phyloP scores from a whole-genome alignment of 64 coral and sea anemone species.

The Acropora tenuis region DNA sequence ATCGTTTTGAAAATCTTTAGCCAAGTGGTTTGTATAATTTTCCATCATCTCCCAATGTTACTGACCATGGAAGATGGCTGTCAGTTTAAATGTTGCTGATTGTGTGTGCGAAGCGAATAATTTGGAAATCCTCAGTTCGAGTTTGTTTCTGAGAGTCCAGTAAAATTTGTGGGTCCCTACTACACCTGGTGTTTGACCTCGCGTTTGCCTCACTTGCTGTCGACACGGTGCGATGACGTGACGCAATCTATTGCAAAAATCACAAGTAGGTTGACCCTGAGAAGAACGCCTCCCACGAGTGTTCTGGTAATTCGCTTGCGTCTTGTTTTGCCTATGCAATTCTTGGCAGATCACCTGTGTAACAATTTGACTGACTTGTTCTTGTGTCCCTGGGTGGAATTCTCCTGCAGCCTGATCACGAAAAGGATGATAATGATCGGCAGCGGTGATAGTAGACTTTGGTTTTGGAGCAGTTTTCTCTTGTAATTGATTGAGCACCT shows the following conservation, averaged over 20 bases:
- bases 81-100: slow-evolving; percentile 2
- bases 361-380: neutral
- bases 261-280: neutral
- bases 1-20: no score
- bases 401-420: neutral
- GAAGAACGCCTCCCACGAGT: neutral
- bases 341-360: neutral
- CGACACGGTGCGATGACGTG: neutral
- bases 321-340: neutral
- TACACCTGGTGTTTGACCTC: no score
- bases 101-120: neutral
- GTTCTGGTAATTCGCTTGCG: neutral
- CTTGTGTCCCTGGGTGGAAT: neutral
- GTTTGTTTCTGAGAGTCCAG: neutral
- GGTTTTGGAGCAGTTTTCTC: neutral
- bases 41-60: neutral
- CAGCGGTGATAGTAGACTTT: neutral
- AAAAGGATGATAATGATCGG: neutral
- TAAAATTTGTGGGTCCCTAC: neutral
- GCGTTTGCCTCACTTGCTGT: neutral
- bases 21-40: no score
- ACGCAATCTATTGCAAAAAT: neutral
- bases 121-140: neutral
- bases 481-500: neutral
- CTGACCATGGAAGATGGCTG: neutral